Conservation (phyloP, 2,888 invertebrate species). For the Papilio elwesi region DNA sequence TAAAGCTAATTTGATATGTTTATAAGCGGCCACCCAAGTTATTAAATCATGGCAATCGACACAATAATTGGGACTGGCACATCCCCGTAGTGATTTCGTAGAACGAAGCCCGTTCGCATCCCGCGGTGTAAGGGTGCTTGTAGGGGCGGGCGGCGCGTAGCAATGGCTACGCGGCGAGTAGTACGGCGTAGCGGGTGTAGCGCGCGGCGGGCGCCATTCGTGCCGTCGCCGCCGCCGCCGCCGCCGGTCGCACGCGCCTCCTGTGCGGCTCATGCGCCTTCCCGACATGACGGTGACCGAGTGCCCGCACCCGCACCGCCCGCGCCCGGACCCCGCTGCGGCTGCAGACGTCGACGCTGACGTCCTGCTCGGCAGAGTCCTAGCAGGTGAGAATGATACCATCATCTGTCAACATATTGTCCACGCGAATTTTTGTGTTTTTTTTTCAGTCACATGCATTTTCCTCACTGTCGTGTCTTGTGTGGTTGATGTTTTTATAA, state of each 20-base stretch:
- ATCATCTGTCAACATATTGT: conserved; percentile 59
- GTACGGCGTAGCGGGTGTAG: conserved; percentile 71
- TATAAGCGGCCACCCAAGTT: background rate
- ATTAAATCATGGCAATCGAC: background rate
- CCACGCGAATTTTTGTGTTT: conserved; percentile 14
- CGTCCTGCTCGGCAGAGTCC: conserved; percentile 76
- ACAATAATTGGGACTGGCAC: conserved; percentile 11
- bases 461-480: conserved; percentile 16
- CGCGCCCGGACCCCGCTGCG: conserved; percentile 55
- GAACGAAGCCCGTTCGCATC: conserved; percentile 16
- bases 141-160: conserved; percentile 62
- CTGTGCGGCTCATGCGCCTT: conserved; percentile 74
- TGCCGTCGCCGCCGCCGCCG: conserved; percentile 78
- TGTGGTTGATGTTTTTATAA: conserved; percentile 3
- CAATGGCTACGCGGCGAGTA: conserved; percentile 73
- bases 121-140: conserved; percentile 49
- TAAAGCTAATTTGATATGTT: background rate
- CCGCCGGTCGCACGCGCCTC: conserved; percentile 80
- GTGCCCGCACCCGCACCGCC: conserved; percentile 63
- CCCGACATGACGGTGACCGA: conserved; percentile 78
- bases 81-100: conserved; percentile 29
- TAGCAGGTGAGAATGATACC: conserved; percentile 71
- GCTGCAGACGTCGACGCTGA: conserved; percentile 65
- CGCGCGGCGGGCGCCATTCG: conserved; percentile 77
- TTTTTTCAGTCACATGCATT: conserved; percentile 26